Percentiles rank a stretch among this genome's conserved stretches.
phyloP scores from a whole-genome alignment of 2,888 invertebrate genomes.

The Acronicta psi region DNA sequence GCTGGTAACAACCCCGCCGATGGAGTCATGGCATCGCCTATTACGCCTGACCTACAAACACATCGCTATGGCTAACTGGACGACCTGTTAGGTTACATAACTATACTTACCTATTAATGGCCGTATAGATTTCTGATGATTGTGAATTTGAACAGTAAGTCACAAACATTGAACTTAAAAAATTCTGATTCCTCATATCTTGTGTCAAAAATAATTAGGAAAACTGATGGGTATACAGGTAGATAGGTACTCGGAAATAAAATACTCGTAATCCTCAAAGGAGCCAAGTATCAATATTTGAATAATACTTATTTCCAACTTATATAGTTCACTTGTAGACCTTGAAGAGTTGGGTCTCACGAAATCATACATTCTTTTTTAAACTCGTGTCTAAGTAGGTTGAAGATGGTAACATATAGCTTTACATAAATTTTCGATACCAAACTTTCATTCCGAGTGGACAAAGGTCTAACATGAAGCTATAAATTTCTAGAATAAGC shows the following conservation, averaged over 20 bases:
- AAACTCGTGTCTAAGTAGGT: conserved; percentile 5
- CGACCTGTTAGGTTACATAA: conserved; percentile 49
- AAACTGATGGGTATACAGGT: no score
- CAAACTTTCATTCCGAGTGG: conserved; percentile 34
- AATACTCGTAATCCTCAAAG: conserved; percentile 19
- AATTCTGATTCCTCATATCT: no score
- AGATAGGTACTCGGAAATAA: conserved; percentile 1
- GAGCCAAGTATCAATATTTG: conserved; percentile 28
- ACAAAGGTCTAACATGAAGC: no score
- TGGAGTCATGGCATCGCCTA: conserved; percentile 76
- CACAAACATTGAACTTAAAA: no score
- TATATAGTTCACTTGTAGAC: conserved; percentile 33
- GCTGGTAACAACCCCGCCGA: conserved; percentile 75
- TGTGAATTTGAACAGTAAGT: not conserved
- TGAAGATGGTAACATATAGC: conserved; percentile 26
- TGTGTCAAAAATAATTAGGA: no score
- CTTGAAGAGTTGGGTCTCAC: conserved; percentile 33
- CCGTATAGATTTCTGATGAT: conserved; percentile 13
- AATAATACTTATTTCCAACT: conserved; percentile 8
- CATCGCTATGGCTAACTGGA: conserved; percentile 63
- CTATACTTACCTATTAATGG: conserved; percentile 16
- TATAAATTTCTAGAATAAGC: no score
- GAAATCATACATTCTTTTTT: conserved; percentile 31
- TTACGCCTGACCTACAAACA: conserved; percentile 80
- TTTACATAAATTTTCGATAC: conserved; percentile 26